Conservation (phyloP, 2,888 invertebrate species). For the Atethmia centrago region DNA sequence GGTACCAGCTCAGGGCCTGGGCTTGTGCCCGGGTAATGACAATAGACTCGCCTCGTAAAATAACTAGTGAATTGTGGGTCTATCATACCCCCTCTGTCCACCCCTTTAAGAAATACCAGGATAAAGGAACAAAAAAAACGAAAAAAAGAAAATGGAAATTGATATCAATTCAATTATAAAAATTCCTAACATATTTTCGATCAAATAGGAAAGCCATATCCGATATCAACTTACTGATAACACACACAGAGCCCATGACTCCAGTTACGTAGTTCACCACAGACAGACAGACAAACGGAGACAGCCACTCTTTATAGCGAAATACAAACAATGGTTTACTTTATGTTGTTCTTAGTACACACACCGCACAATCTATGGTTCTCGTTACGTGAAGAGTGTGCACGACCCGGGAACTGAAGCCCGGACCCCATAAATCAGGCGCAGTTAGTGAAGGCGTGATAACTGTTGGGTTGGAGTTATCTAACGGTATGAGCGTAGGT, state of each 20-base stretch:
- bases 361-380: slow-evolving; percentile 58
- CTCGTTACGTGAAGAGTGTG: slow-evolving; percentile 65
- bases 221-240: slow-evolving; percentile 44
- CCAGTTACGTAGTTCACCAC: slow-evolving; percentile 43
- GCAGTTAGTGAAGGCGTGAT: slow-evolving; percentile 58
- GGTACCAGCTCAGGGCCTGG: background rate
- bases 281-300: slow-evolving; percentile 56
- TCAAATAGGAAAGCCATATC: slow-evolving; percentile 16
- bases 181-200: background rate
- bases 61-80: no score
- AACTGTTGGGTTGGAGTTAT: slow-evolving; percentile 55
- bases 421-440: slow-evolving; percentile 64
- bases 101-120: background rate
- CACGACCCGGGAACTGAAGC: slow-evolving; percentile 67
- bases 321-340: slow-evolving; percentile 62
- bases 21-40: background rate
- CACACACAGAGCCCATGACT: slow-evolving; percentile 11
- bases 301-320: slow-evolving; percentile 64
- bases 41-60: no score
- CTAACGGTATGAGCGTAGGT: slow-evolving; percentile 5
- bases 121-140: no score
- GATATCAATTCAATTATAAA: background rate
- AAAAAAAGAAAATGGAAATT: no score
- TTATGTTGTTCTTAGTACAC: slow-evolving; percentile 54
- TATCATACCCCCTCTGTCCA: background rate